phyloP scores from a whole-genome alignment of 2,797 vertebrate genomes.

The Australoheros facetus region DNA sequence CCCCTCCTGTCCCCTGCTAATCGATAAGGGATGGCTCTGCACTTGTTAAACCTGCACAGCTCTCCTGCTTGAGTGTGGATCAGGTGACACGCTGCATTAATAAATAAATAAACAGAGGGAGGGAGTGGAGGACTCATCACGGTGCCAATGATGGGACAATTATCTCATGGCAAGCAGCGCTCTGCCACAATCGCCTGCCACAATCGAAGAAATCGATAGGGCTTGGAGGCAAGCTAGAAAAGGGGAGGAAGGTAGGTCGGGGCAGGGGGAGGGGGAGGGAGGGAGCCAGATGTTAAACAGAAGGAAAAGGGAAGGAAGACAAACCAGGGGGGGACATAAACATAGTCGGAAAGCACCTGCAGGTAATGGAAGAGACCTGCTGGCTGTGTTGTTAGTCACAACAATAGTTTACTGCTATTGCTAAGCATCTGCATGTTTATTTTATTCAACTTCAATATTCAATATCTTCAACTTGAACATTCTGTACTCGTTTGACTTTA shows the following conservation, averaged over 20 bases:
- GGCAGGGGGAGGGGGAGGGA: background rate
- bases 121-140: constrained; percentile 60
- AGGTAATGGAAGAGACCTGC: background rate
- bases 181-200: constrained; percentile 60
- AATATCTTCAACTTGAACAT: background rate
- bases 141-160: constrained; percentile 74
- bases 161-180: constrained; percentile 76
- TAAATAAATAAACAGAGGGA: constrained; percentile 70
- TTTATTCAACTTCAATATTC: background rate
- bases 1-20: constrained; percentile 8
- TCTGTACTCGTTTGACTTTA: background rate
- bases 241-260: background rate
- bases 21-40: constrained; percentile 56
- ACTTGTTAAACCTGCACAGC: constrained; percentile 62
- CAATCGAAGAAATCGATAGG: constrained; percentile 72
- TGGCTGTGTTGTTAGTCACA: background rate
- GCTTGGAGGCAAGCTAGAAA: constrained; percentile 34
- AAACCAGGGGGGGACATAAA: background rate
- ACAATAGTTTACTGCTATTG: background rate
- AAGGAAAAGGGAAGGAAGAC: background rate
- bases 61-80: constrained; percentile 39
- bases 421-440: background rate
- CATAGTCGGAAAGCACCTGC: background rate
- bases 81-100: constrained; percentile 72
- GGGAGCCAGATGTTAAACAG: constrained; percentile 8